phyloP scores from a whole-genome alignment of 2,888 invertebrate genomes.

The Lottia gigantea region DNA sequence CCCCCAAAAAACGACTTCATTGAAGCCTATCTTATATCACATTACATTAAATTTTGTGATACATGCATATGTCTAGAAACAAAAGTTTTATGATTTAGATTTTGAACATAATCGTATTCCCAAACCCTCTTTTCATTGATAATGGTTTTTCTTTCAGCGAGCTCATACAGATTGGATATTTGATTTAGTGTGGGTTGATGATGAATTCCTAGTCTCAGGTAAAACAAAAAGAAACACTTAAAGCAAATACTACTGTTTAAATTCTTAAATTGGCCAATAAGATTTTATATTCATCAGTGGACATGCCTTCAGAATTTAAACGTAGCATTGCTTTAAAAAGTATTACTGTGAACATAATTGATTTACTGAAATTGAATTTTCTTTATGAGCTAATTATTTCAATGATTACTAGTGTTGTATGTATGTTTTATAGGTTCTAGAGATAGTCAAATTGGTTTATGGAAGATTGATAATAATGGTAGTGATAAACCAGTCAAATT shows the following conservation, averaged over 20 bases:
- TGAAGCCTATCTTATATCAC: too few relatives aligned
- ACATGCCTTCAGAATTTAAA: too few relatives aligned
- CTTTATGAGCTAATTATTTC: too few relatives aligned
- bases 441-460: slow-evolving; percentile 89
- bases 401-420: background rate
- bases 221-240: slow-evolving; percentile 11
- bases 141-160: slow-evolving; percentile 62
- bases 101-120: too few relatives aligned
- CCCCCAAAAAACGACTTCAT: background rate
- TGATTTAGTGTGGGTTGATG: slow-evolving; percentile 96
- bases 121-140: background rate
- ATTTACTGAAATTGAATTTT: too few relatives aligned
- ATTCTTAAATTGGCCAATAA: too few relatives aligned
- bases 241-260: background rate
- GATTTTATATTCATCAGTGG: too few relatives aligned
- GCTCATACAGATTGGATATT: slow-evolving; percentile 89
- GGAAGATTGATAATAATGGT: slow-evolving; percentile 75
- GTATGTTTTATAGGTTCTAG: slow-evolving; percentile 75
- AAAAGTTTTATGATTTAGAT: too few relatives aligned
- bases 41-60: background rate
- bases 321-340: too few relatives aligned
- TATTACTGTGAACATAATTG: too few relatives aligned
- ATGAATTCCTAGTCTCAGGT: slow-evolving; percentile 91
- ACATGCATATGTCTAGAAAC: too few relatives aligned
- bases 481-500: slow-evolving; percentile 37